Conservation (phyloP, 1,140 invertebrate species). For the Diuraphis noxia region DNA sequence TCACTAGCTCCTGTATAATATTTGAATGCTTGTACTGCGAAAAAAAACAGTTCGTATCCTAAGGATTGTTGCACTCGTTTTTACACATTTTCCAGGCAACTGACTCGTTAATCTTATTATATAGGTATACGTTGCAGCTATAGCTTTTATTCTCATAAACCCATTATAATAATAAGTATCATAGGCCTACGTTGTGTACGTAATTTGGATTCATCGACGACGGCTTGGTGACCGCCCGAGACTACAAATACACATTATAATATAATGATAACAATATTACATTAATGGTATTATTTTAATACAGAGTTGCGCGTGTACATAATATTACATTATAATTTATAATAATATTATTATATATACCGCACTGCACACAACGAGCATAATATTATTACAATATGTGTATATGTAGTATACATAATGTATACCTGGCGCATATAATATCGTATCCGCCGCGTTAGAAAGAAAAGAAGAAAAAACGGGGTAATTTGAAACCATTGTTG, state of each 20-base stretch:
- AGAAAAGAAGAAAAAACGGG: conserved; percentile 29
- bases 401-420: background rate
- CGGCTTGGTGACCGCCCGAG: background rate
- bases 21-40: no score
- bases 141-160: background rate
- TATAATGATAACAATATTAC: background rate
- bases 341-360: background rate
- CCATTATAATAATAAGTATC: background rate
- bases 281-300: background rate
- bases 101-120: background rate
- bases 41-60: background rate
- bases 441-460: background rate
- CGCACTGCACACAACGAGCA: background rate
- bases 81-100: background rate
- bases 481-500: conserved; percentile 49
- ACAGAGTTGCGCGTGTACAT: background rate
- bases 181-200: background rate
- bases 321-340: background rate
- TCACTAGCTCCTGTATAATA: no score
- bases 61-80: background rate
- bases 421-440: background rate
- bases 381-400: background rate
- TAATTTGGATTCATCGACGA: background rate
- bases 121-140: no score
- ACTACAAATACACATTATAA: no score